Evolutionary conservation across 2,113 vertebrate genomes (phyloP).

Genomic region (Prunella fulvescens): DNA sequence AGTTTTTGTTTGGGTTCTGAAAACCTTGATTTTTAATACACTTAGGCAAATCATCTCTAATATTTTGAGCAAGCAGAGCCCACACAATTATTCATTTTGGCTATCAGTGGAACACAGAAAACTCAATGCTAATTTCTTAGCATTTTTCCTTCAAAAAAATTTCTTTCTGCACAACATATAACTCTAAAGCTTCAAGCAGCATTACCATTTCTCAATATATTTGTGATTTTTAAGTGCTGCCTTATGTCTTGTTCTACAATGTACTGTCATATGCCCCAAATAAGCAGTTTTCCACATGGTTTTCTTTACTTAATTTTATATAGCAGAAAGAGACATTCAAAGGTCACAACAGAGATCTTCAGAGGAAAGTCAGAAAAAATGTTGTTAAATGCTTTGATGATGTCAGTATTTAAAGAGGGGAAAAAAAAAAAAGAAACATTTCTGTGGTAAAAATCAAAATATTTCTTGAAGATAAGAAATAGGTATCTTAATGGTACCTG

Average conservation of each 20-base stretch:
- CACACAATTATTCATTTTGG: neutral
- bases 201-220: neutral
- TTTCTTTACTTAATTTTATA: neutral
- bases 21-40: neutral
- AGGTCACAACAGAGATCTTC: neutral
- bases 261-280: neutral
- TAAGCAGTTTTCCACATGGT: neutral
- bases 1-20: neutral
- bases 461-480: neutral
- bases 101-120: neutral
- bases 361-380: neutral
- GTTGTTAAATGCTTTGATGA: neutral
- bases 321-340: neutral
- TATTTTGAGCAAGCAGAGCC: neutral
- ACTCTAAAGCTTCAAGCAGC: neutral
- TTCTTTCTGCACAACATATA: neutral
- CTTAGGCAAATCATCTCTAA: neutral
- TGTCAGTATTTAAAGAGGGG: neutral
- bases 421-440: neutral
- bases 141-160: neutral
- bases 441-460: neutral
- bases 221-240: neutral
- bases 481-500: neutral
- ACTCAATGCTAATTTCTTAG: neutral
- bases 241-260: neutral